Percentiles rank a stretch among this genome's conserved stretches.
Conservation (phyloP, 2,113 vertebrate species). For the Trachemys scripta region DNA sequence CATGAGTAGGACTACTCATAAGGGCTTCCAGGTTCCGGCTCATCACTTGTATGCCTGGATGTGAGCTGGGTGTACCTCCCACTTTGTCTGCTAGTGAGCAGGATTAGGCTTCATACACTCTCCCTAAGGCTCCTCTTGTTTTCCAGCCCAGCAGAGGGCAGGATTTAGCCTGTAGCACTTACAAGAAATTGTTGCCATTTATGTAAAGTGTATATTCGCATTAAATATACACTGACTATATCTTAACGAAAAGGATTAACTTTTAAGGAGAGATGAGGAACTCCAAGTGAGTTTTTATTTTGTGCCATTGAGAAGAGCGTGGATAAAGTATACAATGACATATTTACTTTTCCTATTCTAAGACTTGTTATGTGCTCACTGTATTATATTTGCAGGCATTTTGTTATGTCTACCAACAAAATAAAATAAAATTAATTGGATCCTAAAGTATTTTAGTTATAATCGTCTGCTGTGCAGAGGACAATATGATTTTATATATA, state of each 20-base stretch:
- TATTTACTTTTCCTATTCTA: constrained; percentile 71
- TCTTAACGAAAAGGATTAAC: constrained; percentile 42
- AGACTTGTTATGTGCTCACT: constrained; percentile 59
- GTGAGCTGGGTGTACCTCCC: neutral
- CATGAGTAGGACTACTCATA: neutral
- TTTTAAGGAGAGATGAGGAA: constrained; percentile 47
- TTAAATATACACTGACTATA: constrained; percentile 30
- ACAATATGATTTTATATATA: constrained; percentile 64
- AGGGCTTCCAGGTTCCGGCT: neutral
- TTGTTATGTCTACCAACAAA: constrained; percentile 79
- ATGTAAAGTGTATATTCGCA: constrained; percentile 28
- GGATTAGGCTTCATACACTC: neutral
- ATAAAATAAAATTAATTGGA: constrained; percentile 32
- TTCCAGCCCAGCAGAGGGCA: neutral
- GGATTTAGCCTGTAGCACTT: constrained; percentile 39
- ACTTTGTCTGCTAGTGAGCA: neutral
- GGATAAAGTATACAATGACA: constrained; percentile 47
- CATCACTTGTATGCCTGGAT: neutral
- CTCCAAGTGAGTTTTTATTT: constrained; percentile 52
- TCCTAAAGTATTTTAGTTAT: constrained; percentile 80
- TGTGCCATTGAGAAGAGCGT: constrained; percentile 41
- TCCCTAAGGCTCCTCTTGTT: neutral
- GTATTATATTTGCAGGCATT: constrained; percentile 78
- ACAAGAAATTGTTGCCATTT: constrained; percentile 20
- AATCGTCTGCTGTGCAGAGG: constrained; percentile 86